A percentile compares a stretch with the other conserved stretches of the same genome.
These are phyloP conservation scores for Zaprionus bogoriensis DNA, from an alignment of 2,888 invertebrate species.

Conservation along the genomic window DNA sequence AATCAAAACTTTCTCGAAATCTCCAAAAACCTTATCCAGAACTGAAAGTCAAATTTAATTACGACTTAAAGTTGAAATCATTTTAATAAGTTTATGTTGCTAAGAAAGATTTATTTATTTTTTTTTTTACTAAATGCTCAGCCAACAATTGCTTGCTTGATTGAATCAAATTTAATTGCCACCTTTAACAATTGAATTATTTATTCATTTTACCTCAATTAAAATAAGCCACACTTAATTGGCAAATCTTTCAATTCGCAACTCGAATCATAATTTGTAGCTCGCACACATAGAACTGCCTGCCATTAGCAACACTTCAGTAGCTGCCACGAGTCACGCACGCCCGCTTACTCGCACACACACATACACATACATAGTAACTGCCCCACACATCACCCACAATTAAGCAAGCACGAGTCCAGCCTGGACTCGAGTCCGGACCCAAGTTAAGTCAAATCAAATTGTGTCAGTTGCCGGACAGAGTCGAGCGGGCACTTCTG, in stretches of 20 bases:
- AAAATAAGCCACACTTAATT: conserved; percentile 7
- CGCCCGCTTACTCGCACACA: background rate
- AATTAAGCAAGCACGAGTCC: conserved; percentile 38
- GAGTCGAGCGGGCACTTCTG: conserved; percentile 13
- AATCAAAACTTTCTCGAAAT: no score
- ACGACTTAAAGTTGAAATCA: no score
- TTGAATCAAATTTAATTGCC: background rate
- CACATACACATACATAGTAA: conserved; percentile 10
- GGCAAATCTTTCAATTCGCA: conserved; percentile 15
- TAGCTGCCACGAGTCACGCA: conserved; percentile 3
- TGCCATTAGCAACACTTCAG: conserved; percentile 41
- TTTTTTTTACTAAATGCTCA: no score
- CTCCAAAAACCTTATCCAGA: no score
- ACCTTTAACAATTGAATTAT: background rate
- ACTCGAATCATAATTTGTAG: conserved; percentile 23
- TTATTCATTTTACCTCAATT: background rate
- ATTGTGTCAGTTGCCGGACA: conserved; percentile 44
- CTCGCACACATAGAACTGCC: conserved; percentile 3
- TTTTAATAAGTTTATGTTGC: no score
- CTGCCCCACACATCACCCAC: conserved; percentile 2
- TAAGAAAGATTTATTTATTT: no score
- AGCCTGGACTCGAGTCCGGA: no score
- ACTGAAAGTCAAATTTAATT: no score
- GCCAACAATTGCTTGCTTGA: no score
- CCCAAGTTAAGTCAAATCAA: conserved; percentile 59